Conservation (phyloP, 2,888 invertebrate genomes). For the Cordylochernes scorpioides region DNA sequence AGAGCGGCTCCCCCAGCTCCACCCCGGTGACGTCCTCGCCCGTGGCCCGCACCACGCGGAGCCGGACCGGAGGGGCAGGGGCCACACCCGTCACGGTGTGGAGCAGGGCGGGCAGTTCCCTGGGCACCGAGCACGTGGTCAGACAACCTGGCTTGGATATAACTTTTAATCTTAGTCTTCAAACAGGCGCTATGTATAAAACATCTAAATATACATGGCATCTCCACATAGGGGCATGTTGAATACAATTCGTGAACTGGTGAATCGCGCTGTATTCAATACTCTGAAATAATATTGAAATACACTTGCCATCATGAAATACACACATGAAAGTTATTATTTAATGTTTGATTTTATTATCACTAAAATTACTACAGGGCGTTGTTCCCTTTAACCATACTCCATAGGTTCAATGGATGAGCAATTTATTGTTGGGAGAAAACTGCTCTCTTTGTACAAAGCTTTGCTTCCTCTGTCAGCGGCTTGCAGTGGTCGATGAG, state of each 20-base stretch:
- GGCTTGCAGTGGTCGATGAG: no score
- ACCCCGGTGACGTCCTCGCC: slow-evolving; percentile 14
- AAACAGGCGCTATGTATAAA: not conserved
- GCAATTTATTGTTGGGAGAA: no score
- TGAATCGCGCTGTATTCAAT: no score
- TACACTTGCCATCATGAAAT: no score
- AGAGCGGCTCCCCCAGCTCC: slow-evolving; percentile 13
- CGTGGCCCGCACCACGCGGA: slow-evolving; percentile 11
- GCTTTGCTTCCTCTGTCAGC: no score
- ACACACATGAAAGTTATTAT: no score
- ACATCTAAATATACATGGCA: not conserved
- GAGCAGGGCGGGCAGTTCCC: slow-evolving; percentile 12
- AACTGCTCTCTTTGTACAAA: no score
- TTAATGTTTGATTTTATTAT: no score
- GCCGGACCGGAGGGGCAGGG: slow-evolving; percentile 12
- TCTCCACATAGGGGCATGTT: not conserved
- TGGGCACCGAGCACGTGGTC: slow-evolving; percentile 1
- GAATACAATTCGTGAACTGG: not conserved
- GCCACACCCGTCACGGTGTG: slow-evolving; percentile 15
- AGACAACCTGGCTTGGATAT: not conserved
- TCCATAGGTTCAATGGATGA: no score
- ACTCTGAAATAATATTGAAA: no score
- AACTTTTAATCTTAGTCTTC: not conserved
- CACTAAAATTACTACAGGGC: no score
- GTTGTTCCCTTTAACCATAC: no score